phyloP scores from a whole-genome alignment of 1,140 invertebrate genomes.

The Penaeus vannamei region DNA sequence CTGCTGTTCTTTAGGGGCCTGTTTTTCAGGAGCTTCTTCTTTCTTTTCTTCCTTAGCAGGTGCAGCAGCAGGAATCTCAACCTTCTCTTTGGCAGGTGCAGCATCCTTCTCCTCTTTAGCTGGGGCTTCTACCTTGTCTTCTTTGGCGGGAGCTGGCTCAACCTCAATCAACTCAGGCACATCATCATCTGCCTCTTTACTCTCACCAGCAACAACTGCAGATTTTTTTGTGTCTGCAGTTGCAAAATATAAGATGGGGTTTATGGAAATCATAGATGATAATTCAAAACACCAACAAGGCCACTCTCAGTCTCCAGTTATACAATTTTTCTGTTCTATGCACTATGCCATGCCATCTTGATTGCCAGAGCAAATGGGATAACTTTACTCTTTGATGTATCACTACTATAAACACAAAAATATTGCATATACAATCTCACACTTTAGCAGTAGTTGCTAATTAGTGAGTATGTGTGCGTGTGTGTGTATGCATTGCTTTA shows the following conservation, averaged over 20 bases:
- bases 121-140: not conserved
- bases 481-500: too few relatives aligned
- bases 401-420: too few relatives aligned
- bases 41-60: constrained; percentile 38
- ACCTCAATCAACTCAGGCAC: constrained; percentile 21
- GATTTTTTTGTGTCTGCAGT: not conserved
- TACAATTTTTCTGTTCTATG: too few relatives aligned
- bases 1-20: not conserved
- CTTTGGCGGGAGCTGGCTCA: constrained; percentile 40
- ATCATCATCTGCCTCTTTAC: constrained; percentile 11
- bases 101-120: constrained; percentile 18
- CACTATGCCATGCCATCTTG: too few relatives aligned
- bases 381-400: too few relatives aligned
- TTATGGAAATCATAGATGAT: not conserved
- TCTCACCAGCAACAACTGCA: not conserved
- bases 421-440: too few relatives aligned
- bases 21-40: constrained; percentile 67
- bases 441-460: too few relatives aligned
- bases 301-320: not conserved
- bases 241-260: not conserved
- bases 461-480: too few relatives aligned
- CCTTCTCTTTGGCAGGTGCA: constrained; percentile 6
- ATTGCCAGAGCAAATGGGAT: too few relatives aligned
- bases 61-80: not conserved
- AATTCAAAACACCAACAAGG: not conserved